These are phyloP conservation scores for Halcyon badia DNA, from an alignment of 2,797 vertebrate genomes.

Conservation along the genomic window DNA sequence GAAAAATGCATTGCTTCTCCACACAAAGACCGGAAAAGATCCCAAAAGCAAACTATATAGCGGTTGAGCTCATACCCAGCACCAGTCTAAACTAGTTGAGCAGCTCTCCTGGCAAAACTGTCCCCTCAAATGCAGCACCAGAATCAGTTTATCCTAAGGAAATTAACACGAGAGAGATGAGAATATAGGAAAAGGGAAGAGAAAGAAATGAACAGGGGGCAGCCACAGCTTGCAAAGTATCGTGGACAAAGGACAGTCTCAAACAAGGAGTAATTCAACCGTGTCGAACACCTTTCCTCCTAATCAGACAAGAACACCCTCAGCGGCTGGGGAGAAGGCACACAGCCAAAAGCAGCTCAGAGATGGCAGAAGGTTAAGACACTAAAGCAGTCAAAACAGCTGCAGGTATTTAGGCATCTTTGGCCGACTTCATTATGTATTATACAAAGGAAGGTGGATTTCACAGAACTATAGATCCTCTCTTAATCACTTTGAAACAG, in stretches of 20 bases:
- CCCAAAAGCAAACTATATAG: neutral
- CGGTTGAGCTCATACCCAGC: neutral
- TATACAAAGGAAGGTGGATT: neutral
- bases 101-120: neutral
- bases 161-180: neutral
- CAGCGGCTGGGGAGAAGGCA: neutral
- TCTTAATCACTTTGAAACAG: neutral
- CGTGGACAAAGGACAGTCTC: conserved; percentile 3
- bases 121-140: neutral
- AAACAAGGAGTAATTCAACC: conserved; percentile 46
- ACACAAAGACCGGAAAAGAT: neutral
- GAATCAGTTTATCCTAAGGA: neutral
- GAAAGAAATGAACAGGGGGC: neutral
- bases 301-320: conserved; percentile 54
- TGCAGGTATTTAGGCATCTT: neutral
- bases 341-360: conserved; percentile 25
- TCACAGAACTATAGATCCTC: neutral
- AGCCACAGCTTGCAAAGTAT: conserved; percentile 18
- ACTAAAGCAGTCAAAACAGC: conserved; percentile 22
- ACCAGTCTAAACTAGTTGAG: neutral
- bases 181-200: neutral
- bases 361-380: conserved; percentile 57
- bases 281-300: conserved; percentile 46
- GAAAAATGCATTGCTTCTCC: neutral
- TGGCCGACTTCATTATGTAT: neutral